Evolutionary conservation across 2,797 vertebrate species (phyloP).

Genomic region (Sebastolobus altivelis): DNA sequence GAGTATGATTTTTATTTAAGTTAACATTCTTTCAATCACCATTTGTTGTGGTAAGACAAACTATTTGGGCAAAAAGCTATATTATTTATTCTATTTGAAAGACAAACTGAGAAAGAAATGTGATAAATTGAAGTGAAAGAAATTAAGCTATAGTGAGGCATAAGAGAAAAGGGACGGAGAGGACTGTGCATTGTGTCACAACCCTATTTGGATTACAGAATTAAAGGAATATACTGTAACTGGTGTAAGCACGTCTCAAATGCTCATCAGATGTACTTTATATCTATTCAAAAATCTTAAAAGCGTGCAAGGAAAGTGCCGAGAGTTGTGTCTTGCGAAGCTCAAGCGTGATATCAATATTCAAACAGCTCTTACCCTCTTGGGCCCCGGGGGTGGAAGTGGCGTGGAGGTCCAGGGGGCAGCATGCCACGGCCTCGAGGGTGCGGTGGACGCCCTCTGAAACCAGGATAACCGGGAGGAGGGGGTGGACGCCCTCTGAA

Average conservation of each 20-base stretch:
- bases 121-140: slow-evolving; percentile 28
- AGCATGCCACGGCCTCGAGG: slow-evolving; percentile 76
- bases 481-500: slow-evolving; percentile 82
- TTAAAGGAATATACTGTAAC: slow-evolving; percentile 10
- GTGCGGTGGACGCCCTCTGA: slow-evolving; percentile 81
- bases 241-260: background rate
- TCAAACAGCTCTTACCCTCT: slow-evolving; percentile 82
- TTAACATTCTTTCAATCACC: slow-evolving; percentile 24
- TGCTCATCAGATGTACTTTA: slow-evolving; percentile 6
- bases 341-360: slow-evolving; percentile 24
- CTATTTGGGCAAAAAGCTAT: slow-evolving; percentile 9
- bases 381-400: slow-evolving; percentile 78
- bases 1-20: slow-evolving; percentile 17
- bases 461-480: slow-evolving; percentile 80
- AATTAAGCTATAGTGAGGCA: slow-evolving; percentile 31
- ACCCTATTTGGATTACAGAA: slow-evolving; percentile 35
- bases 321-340: slow-evolving; percentile 48
- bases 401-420: slow-evolving; percentile 73
- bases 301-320: slow-evolving; percentile 39
- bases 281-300: slow-evolving; percentile 20
- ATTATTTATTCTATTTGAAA: slow-evolving; percentile 30
- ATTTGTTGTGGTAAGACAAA: slow-evolving; percentile 38
- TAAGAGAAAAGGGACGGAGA: slow-evolving; percentile 43
- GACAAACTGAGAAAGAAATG: slow-evolving; percentile 42
- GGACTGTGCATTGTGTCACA: slow-evolving; percentile 38